phyloP scores from a whole-genome alignment of 2,888 invertebrate species.

The Gibbula magus region DNA sequence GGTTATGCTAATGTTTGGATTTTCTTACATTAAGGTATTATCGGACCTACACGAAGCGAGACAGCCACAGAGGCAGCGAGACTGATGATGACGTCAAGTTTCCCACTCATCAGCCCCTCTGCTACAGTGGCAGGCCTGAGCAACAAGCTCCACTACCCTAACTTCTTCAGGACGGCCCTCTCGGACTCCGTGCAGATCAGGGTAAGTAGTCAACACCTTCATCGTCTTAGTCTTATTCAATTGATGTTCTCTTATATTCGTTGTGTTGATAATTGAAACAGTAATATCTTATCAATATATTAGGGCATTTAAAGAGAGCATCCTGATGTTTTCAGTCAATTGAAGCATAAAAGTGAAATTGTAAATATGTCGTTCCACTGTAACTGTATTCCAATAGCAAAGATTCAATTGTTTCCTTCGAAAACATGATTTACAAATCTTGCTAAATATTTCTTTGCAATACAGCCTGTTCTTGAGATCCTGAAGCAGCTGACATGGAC shows the following conservation, averaged over 20 bases:
- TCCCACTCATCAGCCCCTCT: slow-evolving; percentile 61
- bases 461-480: slow-evolving; percentile 56
- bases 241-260: neutral
- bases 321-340: too few species aligned
- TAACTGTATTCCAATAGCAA: too few species aligned
- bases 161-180: slow-evolving; percentile 52
- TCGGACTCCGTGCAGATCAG: slow-evolving; percentile 49
- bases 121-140: slow-evolving; percentile 56
- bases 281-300: too few species aligned
- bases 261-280: too few species aligned
- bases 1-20: neutral
- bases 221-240: neutral
- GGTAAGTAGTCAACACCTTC: slow-evolving; percentile 36
- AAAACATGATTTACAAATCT: neutral
- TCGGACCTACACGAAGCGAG: slow-evolving; percentile 57
- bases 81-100: slow-evolving; percentile 39
- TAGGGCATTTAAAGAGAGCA: too few species aligned
- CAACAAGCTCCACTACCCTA: slow-evolving; percentile 36
- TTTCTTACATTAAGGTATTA: slow-evolving; percentile 49
- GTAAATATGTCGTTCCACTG: too few species aligned
- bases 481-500: slow-evolving; percentile 55
- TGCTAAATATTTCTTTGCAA: neutral
- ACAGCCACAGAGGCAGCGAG: slow-evolving; percentile 52
- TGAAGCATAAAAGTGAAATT: neutral
- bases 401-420: neutral